These are phyloP conservation scores for Pantala flavescens DNA, from an alignment of 1,140 invertebrate species.

Conservation along the genomic window DNA sequence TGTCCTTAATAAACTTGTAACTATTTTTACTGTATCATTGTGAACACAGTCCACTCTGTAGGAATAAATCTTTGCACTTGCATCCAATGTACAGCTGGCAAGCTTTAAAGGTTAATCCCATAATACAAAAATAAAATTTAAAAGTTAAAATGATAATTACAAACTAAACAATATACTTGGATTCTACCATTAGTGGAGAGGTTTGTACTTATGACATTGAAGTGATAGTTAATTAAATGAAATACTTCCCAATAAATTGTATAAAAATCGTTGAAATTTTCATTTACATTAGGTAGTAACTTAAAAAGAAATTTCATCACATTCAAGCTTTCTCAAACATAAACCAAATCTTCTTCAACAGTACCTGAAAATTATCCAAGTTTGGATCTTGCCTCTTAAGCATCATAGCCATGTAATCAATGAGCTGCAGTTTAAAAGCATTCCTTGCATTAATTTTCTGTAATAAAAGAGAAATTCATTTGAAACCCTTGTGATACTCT, in stretches of 20 bases:
- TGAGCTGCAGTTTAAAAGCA: slow-evolving; percentile 71
- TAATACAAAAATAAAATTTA: no score
- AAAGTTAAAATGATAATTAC: no score
- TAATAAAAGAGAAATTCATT: slow-evolving; percentile 27
- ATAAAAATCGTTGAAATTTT: no score
- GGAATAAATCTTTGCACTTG: slow-evolving; percentile 75
- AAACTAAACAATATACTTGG: no score
- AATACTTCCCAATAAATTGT: no score
- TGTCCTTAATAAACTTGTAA: background rate
- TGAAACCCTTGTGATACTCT: slow-evolving; percentile 17
- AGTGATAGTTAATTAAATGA: no score
- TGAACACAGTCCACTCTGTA: slow-evolving; percentile 68
- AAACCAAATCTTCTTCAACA: no score
- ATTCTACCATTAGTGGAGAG: no score
- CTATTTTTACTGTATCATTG: slow-evolving; percentile 62
- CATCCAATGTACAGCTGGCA: slow-evolving; percentile 67
- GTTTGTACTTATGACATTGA: no score
- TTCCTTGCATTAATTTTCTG: slow-evolving; percentile 76
- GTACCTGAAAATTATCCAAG: slow-evolving; percentile 55
- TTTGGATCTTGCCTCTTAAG: slow-evolving; percentile 50
- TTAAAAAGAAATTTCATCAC: no score
- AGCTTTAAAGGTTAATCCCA: slow-evolving; percentile 50
- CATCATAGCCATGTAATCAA: slow-evolving; percentile 68
- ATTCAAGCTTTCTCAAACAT: no score
- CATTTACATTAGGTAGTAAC: no score